Evolutionary conservation across 2,113 vertebrate species (phyloP).

Genomic region (Xiphias gladius): DNA sequence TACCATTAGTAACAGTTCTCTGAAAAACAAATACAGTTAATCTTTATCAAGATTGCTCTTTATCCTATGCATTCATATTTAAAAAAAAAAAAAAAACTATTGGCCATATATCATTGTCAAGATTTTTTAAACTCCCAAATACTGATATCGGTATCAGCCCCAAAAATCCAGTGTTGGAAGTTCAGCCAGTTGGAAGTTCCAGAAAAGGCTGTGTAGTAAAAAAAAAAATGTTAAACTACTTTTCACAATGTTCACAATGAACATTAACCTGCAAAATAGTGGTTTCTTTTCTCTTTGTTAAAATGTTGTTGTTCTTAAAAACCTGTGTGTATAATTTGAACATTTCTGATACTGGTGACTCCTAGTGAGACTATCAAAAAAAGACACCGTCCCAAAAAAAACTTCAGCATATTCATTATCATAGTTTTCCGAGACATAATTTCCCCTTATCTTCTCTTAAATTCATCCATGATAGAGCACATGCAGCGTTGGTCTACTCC

Average conservation of each 20-base stretch:
- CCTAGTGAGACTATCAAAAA: background rate
- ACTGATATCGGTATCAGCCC: no score
- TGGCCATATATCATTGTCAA: background rate
- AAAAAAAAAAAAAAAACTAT: background rate
- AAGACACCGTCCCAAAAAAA: background rate
- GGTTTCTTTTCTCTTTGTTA: no score
- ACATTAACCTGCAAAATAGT: no score
- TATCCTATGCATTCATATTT: background rate
- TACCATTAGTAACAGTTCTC: no score
- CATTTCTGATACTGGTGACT: background rate
- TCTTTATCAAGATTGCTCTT: background rate
- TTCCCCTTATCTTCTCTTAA: background rate
- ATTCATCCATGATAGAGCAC: constrained; percentile 1
- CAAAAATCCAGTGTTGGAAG: no score
- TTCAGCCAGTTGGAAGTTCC: no score
- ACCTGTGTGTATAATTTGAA: background rate
- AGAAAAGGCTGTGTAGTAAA: no score
- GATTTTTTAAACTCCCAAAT: no score
- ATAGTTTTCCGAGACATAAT: background rate
- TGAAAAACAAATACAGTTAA: background rate
- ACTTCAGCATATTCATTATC: background rate
- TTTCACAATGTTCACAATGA: no score
- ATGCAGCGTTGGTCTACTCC: background rate
- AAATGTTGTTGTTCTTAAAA: background rate
- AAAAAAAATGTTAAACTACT: no score